Conservation (phyloP, 2,797 vertebrate genomes). For the Xerus rutilus region DNA sequence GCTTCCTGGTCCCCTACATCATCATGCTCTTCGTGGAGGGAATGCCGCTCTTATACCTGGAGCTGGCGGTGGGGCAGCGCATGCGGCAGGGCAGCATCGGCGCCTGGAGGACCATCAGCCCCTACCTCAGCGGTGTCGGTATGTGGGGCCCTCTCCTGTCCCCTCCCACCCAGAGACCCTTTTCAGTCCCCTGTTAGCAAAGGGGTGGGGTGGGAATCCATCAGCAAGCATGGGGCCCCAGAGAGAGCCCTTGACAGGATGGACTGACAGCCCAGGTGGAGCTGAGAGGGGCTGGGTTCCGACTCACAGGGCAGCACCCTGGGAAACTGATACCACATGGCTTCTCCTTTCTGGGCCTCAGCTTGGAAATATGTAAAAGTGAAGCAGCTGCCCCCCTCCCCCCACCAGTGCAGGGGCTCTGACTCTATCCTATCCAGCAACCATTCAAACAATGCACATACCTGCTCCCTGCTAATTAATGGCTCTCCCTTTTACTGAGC, state of each 20-base stretch:
- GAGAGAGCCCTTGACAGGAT: not conserved
- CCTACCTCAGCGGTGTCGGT: constrained; percentile 96
- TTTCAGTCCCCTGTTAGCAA: not conserved
- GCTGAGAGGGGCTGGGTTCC: not conserved
- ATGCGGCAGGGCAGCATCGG: constrained; percentile 96
- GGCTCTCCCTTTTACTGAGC: not conserved
- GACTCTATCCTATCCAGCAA: not conserved
- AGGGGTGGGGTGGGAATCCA: no score
- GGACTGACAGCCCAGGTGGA: not conserved
- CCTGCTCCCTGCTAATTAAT: not conserved
- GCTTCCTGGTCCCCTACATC: constrained; percentile 95
- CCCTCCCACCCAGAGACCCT: not conserved
- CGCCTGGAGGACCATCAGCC: constrained; percentile 94
- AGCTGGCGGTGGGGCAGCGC: constrained; percentile 95
- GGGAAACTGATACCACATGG: not conserved
- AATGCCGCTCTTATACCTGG: constrained; percentile 95
- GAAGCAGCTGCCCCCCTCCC: not conserved
- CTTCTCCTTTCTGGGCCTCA: not conserved
- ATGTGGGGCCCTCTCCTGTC: constrained; percentile 70
- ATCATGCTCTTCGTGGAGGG: constrained; percentile 95
- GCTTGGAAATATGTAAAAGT: not conserved
- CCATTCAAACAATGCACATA: not conserved
- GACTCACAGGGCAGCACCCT: rapidly evolving
- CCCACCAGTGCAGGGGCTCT: not conserved
- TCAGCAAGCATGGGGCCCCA: rapidly evolving